These are phyloP conservation scores for Mesochorus sp. DNA, from an alignment of 2,888 invertebrate species.

Conservation along the genomic window DNA sequence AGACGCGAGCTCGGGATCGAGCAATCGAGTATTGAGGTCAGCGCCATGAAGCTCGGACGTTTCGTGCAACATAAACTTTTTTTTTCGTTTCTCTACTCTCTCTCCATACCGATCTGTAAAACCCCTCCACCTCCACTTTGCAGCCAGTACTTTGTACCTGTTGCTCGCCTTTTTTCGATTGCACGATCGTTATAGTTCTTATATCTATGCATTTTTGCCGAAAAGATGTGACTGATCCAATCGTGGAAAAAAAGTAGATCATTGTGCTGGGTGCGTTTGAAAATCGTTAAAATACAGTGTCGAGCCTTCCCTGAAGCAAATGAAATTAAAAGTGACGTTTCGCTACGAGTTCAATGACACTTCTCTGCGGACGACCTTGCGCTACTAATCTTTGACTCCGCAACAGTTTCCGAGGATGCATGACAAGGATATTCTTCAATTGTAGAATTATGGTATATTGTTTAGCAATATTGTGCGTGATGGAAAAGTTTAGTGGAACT, in stretches of 20 bases:
- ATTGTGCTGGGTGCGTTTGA: not conserved
- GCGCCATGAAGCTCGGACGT: conserved; percentile 53
- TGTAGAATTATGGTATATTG: no score
- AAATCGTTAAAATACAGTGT: not conserved
- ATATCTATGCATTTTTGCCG: not conserved
- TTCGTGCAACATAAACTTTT: not conserved
- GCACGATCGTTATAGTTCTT: not conserved
- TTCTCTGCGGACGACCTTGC: conserved; percentile 63
- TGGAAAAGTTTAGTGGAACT: no score
- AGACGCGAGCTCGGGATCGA: conserved; percentile 48
- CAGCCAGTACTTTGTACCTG: not conserved
- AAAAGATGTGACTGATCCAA: not conserved
- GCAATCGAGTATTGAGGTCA: conserved; percentile 78
- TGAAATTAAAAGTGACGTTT: conserved; percentile 70
- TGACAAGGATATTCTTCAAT: not conserved
- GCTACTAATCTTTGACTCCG: conserved; percentile 68
- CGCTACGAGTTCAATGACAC: conserved; percentile 8
- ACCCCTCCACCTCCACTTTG: conserved; percentile 5
- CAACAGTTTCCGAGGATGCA: not conserved
- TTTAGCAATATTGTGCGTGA: not conserved
- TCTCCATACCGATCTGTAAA: conserved; percentile 41
- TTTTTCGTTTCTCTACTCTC: conserved; percentile 60
- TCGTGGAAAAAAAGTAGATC: not conserved
- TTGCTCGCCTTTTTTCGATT: not conserved
- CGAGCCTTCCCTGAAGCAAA: not conserved